Base-by-base conservation (phyloP, 2,113 vertebrate genomes). In the Notothenia rossii region DNA sequence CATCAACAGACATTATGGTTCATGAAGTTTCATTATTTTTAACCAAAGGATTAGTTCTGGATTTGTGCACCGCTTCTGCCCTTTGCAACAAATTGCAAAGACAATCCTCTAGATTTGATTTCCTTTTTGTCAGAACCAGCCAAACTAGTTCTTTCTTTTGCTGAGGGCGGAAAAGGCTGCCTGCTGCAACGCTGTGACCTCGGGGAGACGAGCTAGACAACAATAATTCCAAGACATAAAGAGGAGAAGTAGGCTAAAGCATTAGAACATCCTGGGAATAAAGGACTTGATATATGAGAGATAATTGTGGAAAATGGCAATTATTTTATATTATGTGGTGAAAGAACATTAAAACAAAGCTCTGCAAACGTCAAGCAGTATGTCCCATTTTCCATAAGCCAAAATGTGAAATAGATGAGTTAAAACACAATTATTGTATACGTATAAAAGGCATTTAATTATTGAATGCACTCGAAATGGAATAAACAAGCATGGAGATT, bases 41-140 rank as follows among this genome's bases (percentile, higher is more conserved):
- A 10, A 60, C 5, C 18, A 18, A 55, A 20, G 11, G 10, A 45
- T 48, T 5, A 49, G 2, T n/a, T 85, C 2, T 18, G 70, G 33
- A 36, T 81, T 84, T 79, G 79, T 81, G 65, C 79, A 59, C 59
- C 56, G 63, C 55, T 75, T 84, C 48, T 79, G 82, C 71, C 65
- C 72, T 77, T 77, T 59, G 46, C 77, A 81, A 70, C 84, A 71
- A 73, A 82, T 70, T 33, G 85, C 80, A 88, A 83, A 89, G 77
- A 90, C 86, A 92, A 89, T 86, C 81, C 76, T 67, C 46, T 29
- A 90, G 89, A 93, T 94, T 94, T 93, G 77, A 94, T 94, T 94
- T 94, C 94, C 89, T 89, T 91, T 93, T 80, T 90, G 88, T 84
- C 75, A 93, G 82, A 95, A 95, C 95, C 92, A 86, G 94, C 79